Percentiles rank a stretch among this genome's conserved stretches.
These are phyloP conservation scores for Cladorhizidae sp. DNA, from an alignment of 37 sponge, comb jelly and placozoan genomes.

Conservation along the genomic window DNA sequence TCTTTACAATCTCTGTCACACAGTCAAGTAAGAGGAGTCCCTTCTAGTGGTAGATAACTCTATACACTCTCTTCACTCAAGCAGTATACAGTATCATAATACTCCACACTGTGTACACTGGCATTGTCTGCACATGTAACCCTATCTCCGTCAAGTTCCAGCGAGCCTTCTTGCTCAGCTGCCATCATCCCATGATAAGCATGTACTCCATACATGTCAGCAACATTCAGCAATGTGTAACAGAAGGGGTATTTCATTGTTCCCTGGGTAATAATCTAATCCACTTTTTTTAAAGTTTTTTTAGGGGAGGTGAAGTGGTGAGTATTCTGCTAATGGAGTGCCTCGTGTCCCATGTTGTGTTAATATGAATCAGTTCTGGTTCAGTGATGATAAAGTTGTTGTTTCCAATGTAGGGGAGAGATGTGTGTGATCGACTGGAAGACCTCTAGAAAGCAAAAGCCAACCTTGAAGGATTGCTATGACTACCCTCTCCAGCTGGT, in stretches of 20 bases:
- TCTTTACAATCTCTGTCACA: not conserved
- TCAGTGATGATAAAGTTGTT: not conserved
- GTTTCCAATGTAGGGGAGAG: constrained; percentile 36
- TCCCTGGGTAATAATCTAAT: too few species aligned
- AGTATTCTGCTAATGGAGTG: too few species aligned
- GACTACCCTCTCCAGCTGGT: constrained; percentile 73
- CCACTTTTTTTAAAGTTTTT: too few species aligned
- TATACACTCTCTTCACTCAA: constrained; percentile 1
- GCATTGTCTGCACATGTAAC: not conserved
- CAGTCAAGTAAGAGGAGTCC: not conserved
- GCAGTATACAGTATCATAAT: not conserved
- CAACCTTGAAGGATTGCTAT: constrained; percentile 52
- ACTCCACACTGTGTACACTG: not conserved
- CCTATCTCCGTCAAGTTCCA: not conserved
- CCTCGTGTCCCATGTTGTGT: too few species aligned
- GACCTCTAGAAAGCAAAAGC: constrained; percentile 69
- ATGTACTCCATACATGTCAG: too few species aligned
- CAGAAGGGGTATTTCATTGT: too few species aligned
- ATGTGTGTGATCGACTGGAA: constrained; percentile 86
- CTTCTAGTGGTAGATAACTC: too few species aligned
- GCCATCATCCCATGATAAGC: too few species aligned
- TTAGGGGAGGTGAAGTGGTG: too few species aligned
- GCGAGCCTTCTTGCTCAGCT: not conserved
- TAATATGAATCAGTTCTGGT: too few species aligned
- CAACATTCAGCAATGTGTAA: too few species aligned